Evolutionary conservation across 2,113 vertebrate species (phyloP), one percentile per base, ranked within the genome.

Genomic region (Leucopternis melanops): DNA sequence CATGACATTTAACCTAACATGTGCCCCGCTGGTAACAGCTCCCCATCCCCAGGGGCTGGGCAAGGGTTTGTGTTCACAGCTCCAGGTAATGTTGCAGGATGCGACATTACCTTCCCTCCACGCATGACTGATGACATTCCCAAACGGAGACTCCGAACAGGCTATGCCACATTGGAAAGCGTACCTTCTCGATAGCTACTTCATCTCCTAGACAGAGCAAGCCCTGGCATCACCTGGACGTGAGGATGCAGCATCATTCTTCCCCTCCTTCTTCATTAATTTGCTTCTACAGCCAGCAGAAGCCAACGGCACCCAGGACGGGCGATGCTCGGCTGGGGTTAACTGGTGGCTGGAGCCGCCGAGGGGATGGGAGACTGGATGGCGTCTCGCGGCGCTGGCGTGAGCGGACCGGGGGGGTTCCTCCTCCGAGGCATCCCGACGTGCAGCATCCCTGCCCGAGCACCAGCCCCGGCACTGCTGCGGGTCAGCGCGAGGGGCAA

Each of bases 331-430:
- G 1, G n/a, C 65, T 61, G 52, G 13, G 47, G 19, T 17, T 66
- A 18, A 27, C 15, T 44, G 77, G 50, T 44, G n/a, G 17, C 29
- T 14, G 10, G 70, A 59, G 17, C 23, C 36, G 47, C 52, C 40
- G 47, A 72, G 47, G 25, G 13, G 21, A 13, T 50, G 32, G 26
- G 47, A 72, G 58, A 50, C 44, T 1, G 1, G 74, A 66, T 0
- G 10, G 9, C 38, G 16, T 5, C 26, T 23, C 3, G 0, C 0
- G 5, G 17, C 14, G 34, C 52, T 10, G 47, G 50, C 2, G 3
- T 20, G 42, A 67, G 49, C 11, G 19, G 34, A 47, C n/a, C 2
- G 0, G 36, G 72, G 47, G 8, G 47, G 47, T 36, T n/a, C 31
- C 25, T 71, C 6, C 38, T 47, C 36, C 2, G 1, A 32, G 42